phyloP scores from a whole-genome alignment of 2,888 invertebrate genomes.

The Eupithecia inturbata region DNA sequence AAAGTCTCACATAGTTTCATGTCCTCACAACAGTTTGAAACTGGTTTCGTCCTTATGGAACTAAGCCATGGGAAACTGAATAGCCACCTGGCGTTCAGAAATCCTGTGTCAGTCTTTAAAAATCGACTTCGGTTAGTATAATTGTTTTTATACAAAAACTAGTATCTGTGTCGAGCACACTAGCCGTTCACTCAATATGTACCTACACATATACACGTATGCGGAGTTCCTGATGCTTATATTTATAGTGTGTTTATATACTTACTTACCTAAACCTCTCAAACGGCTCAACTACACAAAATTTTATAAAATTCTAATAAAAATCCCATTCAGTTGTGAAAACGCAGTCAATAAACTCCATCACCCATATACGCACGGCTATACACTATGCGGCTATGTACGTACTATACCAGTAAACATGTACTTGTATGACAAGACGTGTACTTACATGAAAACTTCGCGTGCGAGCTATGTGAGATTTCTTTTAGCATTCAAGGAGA shows the following conservation, averaged over 20 bases:
- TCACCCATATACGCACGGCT: slow-evolving; percentile 37
- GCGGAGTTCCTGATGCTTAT: neutral
- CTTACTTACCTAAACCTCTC: no score
- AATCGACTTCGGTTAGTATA: neutral
- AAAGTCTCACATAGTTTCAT: neutral
- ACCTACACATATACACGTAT: neutral
- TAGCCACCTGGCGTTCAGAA: slow-evolving; percentile 13
- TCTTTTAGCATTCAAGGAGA: slow-evolving; percentile 79
- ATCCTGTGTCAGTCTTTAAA: slow-evolving; percentile 3
- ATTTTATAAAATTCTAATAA: slow-evolving; percentile 14
- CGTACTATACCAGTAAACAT: slow-evolving; percentile 35
- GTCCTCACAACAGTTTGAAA: slow-evolving; percentile 1
- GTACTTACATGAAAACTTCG: slow-evolving; percentile 75
- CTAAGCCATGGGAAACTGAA: slow-evolving; percentile 9
- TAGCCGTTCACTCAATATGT: neutral
- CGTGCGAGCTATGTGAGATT: slow-evolving; percentile 73
- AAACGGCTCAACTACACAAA: neutral
- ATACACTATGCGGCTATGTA: no score
- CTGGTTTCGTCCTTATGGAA: slow-evolving; percentile 13
- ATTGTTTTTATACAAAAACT: slow-evolving; percentile 1
- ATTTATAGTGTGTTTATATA: no score
- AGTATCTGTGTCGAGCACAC: neutral
- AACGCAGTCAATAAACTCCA: slow-evolving; percentile 45
- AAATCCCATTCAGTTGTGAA: slow-evolving; percentile 39
- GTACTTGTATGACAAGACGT: slow-evolving; percentile 49